Conservation (phyloP, 2,113 vertebrate genomes). For the Pseudorectes ferrugineus region DNA sequence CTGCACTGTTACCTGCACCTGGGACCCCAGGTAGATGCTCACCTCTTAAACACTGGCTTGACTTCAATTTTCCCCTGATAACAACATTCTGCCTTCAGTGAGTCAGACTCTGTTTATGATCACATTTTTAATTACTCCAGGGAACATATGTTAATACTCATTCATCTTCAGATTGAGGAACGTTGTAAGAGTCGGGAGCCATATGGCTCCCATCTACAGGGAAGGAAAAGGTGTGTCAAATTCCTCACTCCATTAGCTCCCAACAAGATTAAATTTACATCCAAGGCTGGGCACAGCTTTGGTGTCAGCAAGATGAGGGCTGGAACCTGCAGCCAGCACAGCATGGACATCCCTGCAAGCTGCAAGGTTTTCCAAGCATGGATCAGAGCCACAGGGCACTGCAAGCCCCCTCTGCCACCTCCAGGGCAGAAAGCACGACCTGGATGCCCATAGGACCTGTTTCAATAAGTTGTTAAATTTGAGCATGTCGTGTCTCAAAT, state of each 20-base stretch:
- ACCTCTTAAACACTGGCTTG: neutral
- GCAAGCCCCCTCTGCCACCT: accelerated
- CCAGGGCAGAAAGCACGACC: neutral
- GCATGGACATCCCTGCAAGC: accelerated
- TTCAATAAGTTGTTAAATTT: neutral
- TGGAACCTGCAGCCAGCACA: neutral
- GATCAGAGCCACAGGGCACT: neutral
- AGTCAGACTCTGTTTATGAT: constrained; percentile 11
- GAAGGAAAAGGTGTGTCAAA: constrained; percentile 35
- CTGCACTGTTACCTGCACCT: neutral
- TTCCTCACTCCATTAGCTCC: constrained; percentile 21
- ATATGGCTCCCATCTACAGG: constrained; percentile 13
- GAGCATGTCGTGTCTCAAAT: neutral
- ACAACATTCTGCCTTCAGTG: neutral
- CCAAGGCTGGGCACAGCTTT: neutral
- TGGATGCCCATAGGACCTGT: accelerated
- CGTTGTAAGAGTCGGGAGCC: neutral
- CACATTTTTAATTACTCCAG: constrained; percentile 43
- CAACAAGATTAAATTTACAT: constrained; percentile 18
- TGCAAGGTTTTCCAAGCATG: accelerated
- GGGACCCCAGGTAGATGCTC: neutral
- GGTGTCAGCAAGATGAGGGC: neutral
- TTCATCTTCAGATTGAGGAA: neutral
- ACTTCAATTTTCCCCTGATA: neutral
- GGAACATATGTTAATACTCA: constrained; percentile 30